Conservation (phyloP, 2,888 invertebrate genomes). For the Hymenopus coronatus region DNA sequence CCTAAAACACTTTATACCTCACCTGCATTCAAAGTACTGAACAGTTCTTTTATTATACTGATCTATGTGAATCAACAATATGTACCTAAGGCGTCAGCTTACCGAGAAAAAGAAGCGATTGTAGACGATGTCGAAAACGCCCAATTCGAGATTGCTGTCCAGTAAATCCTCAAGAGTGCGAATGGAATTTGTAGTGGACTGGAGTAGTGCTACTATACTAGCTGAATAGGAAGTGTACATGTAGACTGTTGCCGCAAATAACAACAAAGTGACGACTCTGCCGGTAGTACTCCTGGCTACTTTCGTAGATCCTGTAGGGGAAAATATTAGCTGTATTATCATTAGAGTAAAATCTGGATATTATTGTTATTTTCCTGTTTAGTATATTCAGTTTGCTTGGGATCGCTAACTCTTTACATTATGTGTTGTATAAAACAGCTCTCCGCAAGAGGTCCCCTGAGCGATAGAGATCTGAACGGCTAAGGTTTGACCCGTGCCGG, state of each 20-base stretch:
- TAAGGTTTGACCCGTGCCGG: too few relatives aligned
- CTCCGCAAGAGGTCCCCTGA: too few relatives aligned
- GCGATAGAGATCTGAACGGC: too few relatives aligned
- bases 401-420: too few relatives aligned
- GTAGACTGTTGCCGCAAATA: constrained; percentile 29
- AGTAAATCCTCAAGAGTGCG: constrained; percentile 29
- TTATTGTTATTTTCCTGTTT: neutral
- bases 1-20: too few relatives aligned
- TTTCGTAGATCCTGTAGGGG: constrained; percentile 22
- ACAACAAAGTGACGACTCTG: constrained; percentile 24
- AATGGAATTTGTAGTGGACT: constrained; percentile 28
- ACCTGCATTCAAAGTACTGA: too few relatives aligned
- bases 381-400: too few relatives aligned
- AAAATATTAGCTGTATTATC: neutral
- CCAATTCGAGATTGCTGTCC: constrained; percentile 23
- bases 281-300: constrained; percentile 26
- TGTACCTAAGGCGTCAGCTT: neutral
- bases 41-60: too few relatives aligned
- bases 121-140: constrained; percentile 26
- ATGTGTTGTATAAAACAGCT: too few relatives aligned
- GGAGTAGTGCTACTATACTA: constrained; percentile 31
- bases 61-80: neutral
- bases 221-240: constrained; percentile 34
- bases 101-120: constrained; percentile 25
- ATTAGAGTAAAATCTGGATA: neutral